Evolutionary conservation across 2,888 invertebrate genomes (phyloP), one percentile per base, ranked within the genome.

Genomic region (Blastobasis adustella): DNA sequence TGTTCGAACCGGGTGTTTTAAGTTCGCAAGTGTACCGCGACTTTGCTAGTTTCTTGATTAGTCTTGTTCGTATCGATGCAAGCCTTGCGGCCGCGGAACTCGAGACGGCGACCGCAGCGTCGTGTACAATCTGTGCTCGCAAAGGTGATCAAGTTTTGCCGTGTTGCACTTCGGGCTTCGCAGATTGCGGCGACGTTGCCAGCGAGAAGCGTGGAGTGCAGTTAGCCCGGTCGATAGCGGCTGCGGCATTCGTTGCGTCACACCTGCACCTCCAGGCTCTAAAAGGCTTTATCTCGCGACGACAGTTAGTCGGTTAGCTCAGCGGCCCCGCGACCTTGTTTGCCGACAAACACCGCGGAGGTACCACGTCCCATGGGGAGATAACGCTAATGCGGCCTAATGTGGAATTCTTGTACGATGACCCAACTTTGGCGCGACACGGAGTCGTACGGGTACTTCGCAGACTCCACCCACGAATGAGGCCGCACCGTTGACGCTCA

Each of bases 201-300:
- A 47, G 56, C 59, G 59, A 6, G 37, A 62, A 50, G 56, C 57
- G 55, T 56, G 60, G 60, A 23, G 23, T 23, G 66, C 64, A 67
- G 69, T 62, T 59, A 62, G 58, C 49, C 66, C 71, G 83, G 78
- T 82, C 80, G 79, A 82, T 84, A 82, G 69, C 51, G 71, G 63
- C 67, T 75, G 75, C 73, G 69, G 67, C 59, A 63, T 58, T 63
- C 63, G 56, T 83, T 81, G 72, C 74, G 73, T 71, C 76, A 79
- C 74, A 82, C 79, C 75, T 78, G 81, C 71, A 71, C 59, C 63
- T 62, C 51, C 51, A 58, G 58, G 59, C 62, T 54, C 53, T 58
- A 55, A 40, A 52, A 48, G 41, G 59, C 55, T 68, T 78, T 78
- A 79, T 79, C 81, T 79, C 63, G 54, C 63, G 65, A 69, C 60